Base-by-base conservation (phyloP, 2,113 vertebrate species). In the Peromyscus californicus region DNA sequence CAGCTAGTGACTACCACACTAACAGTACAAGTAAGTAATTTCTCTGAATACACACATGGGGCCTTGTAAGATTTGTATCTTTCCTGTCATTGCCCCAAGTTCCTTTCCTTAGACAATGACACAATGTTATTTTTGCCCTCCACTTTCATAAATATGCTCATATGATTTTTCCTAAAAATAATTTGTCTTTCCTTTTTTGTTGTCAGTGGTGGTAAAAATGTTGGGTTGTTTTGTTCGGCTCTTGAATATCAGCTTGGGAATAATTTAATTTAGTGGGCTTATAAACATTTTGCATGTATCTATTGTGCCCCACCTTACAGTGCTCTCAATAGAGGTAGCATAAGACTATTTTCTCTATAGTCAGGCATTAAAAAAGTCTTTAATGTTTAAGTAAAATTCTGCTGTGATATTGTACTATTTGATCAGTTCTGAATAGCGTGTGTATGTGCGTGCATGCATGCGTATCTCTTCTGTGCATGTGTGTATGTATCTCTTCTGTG, bases 71-170 rank as follows among this genome's bases (percentile, higher is more conserved):
- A 80, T 2, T 80, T 67, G 6, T 63, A 67, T 89, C 96, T 90
- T 79, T 31, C 92, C 75, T 94, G 90, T 84, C 42, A 59, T 88
- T 67, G 17, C 72, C 74, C 83, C 4, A 36, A 69, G 33, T 16
- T 54, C 1, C 93, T 83, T 88, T 51, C 26, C 54, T 89, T 59
- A 26, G 54, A 80, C 19, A 54, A 16, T 51, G 85, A 88, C 39
- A 69, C 59, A 90, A 29, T 90, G 15, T 90, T 95, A n/a, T 69
- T 26, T 87, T 48, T 70, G 42, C 82, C 21, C 57, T 63, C 21
- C 8, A 59, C 45, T 93, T 90, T n/a, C 33, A 65, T 86, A 89
- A 96, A 90, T 75, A 61, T n/a, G 16, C 26, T 96, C 15, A 80
- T 93, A 70, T 82, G 15, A 31, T 78, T 78, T 92, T 90, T 19